These are phyloP conservation scores for Alca torda DNA, from an alignment of 2,797 vertebrate species.

Conservation along the genomic window DNA sequence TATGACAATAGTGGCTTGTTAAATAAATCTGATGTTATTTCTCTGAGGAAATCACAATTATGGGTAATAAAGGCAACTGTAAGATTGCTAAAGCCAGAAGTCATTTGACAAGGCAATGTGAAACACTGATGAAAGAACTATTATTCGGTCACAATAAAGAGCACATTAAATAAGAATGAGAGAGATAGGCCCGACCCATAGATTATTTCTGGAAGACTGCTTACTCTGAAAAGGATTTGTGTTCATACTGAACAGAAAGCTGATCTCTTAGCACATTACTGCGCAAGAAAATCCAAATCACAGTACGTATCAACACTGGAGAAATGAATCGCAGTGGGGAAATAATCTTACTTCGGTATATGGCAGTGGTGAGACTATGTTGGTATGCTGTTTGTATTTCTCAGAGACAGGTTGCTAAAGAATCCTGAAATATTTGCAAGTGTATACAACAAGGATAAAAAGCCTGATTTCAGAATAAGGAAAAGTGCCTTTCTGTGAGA, in stretches of 20 bases:
- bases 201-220: background rate
- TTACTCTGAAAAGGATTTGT: background rate
- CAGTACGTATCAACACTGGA: background rate
- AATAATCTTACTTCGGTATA: background rate
- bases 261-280: background rate
- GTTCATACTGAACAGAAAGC: background rate
- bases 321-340: background rate
- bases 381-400: background rate
- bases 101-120: background rate
- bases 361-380: background rate
- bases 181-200: background rate
- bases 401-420: background rate
- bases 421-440: background rate
- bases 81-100: background rate
- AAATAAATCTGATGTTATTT: background rate
- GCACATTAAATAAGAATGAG: background rate
- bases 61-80: background rate
- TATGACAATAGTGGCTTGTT: background rate
- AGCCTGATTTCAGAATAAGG: background rate
- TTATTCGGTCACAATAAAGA: background rate
- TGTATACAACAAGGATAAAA: background rate
- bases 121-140: background rate
- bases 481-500: background rate
- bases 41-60: background rate
- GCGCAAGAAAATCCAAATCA: background rate